Percentiles rank a stretch among this genome's conserved stretches.
phyloP scores from a whole-genome alignment of 2,797 vertebrate genomes.

The Channa striata region DNA sequence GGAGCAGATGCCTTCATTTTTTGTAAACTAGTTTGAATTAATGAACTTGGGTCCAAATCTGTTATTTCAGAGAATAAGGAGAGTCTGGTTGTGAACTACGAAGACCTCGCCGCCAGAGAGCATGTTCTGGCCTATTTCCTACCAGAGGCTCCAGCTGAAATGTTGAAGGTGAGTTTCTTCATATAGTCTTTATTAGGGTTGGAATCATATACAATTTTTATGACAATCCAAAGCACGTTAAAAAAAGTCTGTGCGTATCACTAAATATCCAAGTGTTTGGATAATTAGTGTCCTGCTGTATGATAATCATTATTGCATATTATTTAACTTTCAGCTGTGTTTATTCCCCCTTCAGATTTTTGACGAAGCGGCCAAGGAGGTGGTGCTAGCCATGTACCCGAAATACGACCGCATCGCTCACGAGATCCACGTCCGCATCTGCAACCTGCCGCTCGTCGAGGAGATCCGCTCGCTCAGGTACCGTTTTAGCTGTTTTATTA shows the following conservation, averaged over 20 bases:
- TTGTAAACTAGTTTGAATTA: neutral
- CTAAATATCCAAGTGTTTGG: too few relatives aligned
- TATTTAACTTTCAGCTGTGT: too few relatives aligned
- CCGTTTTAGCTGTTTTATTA: neutral
- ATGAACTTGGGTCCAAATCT: neutral
- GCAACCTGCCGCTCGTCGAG: conserved; percentile 95
- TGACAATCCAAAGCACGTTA: too few relatives aligned
- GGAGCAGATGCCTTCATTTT: too few relatives aligned
- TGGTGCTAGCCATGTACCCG: conserved; percentile 97
- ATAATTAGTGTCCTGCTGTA: too few relatives aligned
- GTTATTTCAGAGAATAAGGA: conserved; percentile 91
- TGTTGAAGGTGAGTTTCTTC: conserved; percentile 88
- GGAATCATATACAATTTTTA: too few relatives aligned
- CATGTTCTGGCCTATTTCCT: conserved; percentile 97
- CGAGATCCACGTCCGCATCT: conserved; percentile 96
- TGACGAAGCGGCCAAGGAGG: conserved; percentile 96
- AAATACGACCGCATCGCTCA: conserved; percentile 96
- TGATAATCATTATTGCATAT: too few relatives aligned
- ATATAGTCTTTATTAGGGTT: neutral
- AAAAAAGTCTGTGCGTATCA: too few relatives aligned
- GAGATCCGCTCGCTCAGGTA: conserved; percentile 95
- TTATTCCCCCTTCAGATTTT: conserved; percentile 80
- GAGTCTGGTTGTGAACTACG: conserved; percentile 95
- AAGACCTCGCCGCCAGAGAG: conserved; percentile 94
- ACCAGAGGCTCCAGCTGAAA: conserved; percentile 95